Conservation (phyloP, 2,888 invertebrate species). For the Andrena hattorfiana region DNA sequence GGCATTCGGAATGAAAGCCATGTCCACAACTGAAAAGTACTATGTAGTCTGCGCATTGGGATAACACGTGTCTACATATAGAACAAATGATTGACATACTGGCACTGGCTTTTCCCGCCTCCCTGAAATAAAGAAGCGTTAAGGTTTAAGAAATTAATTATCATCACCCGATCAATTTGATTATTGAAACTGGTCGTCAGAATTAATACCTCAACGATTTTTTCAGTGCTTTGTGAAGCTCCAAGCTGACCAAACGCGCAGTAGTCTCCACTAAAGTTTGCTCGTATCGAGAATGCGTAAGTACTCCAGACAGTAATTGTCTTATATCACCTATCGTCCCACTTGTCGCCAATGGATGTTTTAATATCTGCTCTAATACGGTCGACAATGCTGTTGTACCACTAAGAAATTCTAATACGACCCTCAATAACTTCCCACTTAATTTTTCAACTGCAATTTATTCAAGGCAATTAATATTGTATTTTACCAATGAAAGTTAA, state of each 20-base stretch:
- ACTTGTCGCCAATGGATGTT: constrained; percentile 85
- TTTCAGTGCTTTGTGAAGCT: constrained; percentile 87
- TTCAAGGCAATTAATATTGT: constrained; percentile 29
- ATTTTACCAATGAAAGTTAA: constrained; percentile 4
- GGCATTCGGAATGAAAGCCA: constrained; percentile 81
- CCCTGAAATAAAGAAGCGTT: constrained; percentile 66
- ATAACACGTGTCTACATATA: constrained; percentile 79
- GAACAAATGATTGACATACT: constrained; percentile 79
- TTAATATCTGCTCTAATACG: constrained; percentile 87
- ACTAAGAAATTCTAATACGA: constrained; percentile 82
- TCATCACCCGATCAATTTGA: background rate
- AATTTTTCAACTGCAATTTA: constrained; percentile 76
- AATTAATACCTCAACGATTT: constrained; percentile 77
- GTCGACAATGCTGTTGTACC: constrained; percentile 86
- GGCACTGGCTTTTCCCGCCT: constrained; percentile 80
- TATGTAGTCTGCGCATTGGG: constrained; percentile 78
- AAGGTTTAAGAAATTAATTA: constrained; percentile 20
- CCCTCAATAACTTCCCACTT: constrained; percentile 80
- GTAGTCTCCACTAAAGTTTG: constrained; percentile 90
- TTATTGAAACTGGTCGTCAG: background rate
- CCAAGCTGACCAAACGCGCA: constrained; percentile 88
- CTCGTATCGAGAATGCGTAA: constrained; percentile 92
- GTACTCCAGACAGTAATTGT: constrained; percentile 88
- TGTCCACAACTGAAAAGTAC: constrained; percentile 82
- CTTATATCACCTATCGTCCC: constrained; percentile 88